phyloP scores from a whole-genome alignment of 1,140 invertebrate genomes.

The Bombus superbus region DNA sequence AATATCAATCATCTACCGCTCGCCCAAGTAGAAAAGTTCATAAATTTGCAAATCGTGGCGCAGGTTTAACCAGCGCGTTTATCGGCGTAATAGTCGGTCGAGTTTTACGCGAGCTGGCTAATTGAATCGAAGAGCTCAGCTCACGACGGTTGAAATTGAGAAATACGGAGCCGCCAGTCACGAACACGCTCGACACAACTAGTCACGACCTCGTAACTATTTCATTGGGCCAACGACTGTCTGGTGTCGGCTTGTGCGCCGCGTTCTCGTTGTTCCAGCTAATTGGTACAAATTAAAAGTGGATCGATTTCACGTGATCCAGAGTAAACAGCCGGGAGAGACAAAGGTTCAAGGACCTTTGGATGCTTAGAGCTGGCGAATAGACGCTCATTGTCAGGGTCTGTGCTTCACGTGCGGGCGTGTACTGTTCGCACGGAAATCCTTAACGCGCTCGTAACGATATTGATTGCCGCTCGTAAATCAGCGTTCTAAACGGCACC shows the following conservation, averaged over 20 bases:
- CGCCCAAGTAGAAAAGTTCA: background rate
- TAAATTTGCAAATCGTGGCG: background rate
- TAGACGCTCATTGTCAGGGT: conserved; percentile 4
- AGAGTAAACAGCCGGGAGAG: background rate
- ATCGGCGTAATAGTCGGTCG: background rate
- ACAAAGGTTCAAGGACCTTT: conserved; percentile 51
- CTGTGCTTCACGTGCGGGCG: background rate
- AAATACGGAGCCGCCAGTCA: conserved; percentile 36
- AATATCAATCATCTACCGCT: background rate
- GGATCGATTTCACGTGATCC: conserved; percentile 19
- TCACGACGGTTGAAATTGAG: conserved; percentile 37
- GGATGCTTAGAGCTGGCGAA: background rate
- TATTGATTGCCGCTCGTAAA: conserved; percentile 22
- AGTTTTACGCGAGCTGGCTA: conserved; percentile 30
- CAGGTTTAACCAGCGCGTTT: background rate
- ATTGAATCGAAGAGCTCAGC: conserved; percentile 38
- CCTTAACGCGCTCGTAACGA: background rate
- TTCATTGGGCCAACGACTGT: conserved; percentile 23
- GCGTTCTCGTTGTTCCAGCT: conserved; percentile 60
- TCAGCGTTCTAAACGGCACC: background rate
- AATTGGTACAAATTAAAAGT: conserved; percentile 64
- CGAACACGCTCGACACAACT: conserved; percentile 16
- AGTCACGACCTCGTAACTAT: conserved; percentile 63
- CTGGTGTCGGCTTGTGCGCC: conserved; percentile 12
- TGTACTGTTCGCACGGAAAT: background rate